Evolutionary conservation across 2,888 invertebrate genomes (phyloP).

Genomic region (Pammene fasciana): DNA sequence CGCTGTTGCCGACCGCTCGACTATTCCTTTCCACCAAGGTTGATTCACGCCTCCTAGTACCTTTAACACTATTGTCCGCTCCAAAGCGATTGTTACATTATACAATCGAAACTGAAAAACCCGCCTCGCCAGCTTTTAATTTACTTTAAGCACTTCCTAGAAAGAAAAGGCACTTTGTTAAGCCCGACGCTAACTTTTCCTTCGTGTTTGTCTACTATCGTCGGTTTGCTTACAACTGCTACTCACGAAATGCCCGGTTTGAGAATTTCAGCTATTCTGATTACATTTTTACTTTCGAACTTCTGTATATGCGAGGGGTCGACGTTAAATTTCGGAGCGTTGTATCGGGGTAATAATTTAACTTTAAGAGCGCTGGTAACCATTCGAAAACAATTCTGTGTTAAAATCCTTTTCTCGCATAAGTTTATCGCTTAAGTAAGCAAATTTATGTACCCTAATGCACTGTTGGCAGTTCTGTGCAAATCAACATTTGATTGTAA

Average conservation of each 20-base stretch:
- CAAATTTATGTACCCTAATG: slow-evolving; percentile 78
- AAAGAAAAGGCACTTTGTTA: slow-evolving; percentile 62
- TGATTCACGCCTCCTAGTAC: slow-evolving; percentile 59
- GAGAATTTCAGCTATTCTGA: slow-evolving; percentile 62
- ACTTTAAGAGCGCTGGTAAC: slow-evolving; percentile 64
- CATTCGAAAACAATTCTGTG: slow-evolving; percentile 66
- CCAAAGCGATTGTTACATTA: slow-evolving; percentile 63
- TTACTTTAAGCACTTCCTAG: slow-evolving; percentile 70
- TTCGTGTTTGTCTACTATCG: slow-evolving; percentile 72
- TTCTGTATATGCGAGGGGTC: slow-evolving; percentile 45
- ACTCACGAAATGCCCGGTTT: slow-evolving; percentile 66
- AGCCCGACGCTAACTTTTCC: slow-evolving; percentile 62
- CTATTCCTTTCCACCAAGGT: slow-evolving; percentile 76
- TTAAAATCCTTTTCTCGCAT: slow-evolving; percentile 63
- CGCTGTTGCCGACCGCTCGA: slow-evolving; percentile 59
- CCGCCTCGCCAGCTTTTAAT: slow-evolving; percentile 60
- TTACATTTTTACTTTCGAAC: slow-evolving; percentile 54
- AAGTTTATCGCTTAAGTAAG: slow-evolving; percentile 73
- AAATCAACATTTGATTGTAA: slow-evolving; percentile 81
- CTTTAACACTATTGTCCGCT: slow-evolving; percentile 65
- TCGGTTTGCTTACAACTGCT: slow-evolving; percentile 64
- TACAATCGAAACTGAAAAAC: slow-evolving; percentile 61
- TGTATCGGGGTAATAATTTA: slow-evolving; percentile 63
- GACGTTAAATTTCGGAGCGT: slow-evolving; percentile 50
- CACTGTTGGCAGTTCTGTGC: slow-evolving; percentile 71